Percentiles rank a stretch among this genome's conserved stretches.
Conservation (phyloP, 2,797 vertebrate genomes). For the Anomalospiza imberbis region DNA sequence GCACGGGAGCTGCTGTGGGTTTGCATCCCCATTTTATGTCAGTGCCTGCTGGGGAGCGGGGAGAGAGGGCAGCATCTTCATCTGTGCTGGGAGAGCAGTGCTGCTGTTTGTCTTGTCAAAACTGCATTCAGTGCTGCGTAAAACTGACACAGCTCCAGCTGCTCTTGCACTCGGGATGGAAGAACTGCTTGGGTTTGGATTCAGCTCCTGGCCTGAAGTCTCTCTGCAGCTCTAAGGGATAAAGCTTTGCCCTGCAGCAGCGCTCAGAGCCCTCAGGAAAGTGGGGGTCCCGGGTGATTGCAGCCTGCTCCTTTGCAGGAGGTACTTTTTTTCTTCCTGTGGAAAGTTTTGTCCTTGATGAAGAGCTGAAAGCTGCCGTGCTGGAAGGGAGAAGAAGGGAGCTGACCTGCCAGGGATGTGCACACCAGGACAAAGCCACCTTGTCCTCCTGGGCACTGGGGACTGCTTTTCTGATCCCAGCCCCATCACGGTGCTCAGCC, state of each 20-base stretch:
- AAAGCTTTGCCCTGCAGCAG: background rate
- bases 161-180: accelerated
- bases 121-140: accelerated
- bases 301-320: background rate
- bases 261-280: accelerated
- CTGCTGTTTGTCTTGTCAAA: background rate
- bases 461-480: background rate
- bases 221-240: background rate
- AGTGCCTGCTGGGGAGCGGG: accelerated
- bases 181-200: background rate
- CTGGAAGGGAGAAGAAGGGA: constrained; percentile 20
- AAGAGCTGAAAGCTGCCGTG: constrained; percentile 78
- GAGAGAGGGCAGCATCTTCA: accelerated
- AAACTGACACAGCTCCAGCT: background rate
- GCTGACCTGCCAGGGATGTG: accelerated
- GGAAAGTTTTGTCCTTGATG: constrained; percentile 71
- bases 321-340: constrained; percentile 50
- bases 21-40: background rate
- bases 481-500: background rate
- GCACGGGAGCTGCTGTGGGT: accelerated
- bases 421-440: background rate
- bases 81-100: accelerated
- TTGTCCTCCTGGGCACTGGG: accelerated
- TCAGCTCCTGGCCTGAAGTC: background rate
- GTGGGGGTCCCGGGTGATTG: background rate